phyloP scores from a whole-genome alignment of 1,140 invertebrate genomes.

The Colletes gigas region DNA sequence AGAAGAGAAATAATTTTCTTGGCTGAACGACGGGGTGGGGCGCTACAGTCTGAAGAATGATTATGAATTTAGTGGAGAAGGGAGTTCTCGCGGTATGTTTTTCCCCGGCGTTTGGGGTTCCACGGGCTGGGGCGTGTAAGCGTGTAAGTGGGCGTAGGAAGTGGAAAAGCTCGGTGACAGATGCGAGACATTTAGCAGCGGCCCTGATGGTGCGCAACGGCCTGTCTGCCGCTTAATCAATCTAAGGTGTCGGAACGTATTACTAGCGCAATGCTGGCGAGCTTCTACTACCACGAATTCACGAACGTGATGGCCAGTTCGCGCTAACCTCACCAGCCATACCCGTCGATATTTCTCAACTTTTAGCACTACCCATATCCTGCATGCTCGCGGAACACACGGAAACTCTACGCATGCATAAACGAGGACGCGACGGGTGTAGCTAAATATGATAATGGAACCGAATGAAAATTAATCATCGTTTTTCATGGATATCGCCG shows the following conservation, averaged over 20 bases:
- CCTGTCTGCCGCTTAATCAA: slow-evolving; percentile 73
- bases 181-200: slow-evolving; percentile 75
- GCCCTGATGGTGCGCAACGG: slow-evolving; percentile 60
- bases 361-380: background rate
- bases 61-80: slow-evolving; percentile 60
- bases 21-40: slow-evolving; percentile 28
- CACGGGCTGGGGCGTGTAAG: background rate
- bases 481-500: too few relatives aligned
- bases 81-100: slow-evolving; percentile 60
- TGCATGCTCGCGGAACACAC: too few relatives aligned
- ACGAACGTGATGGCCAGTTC: slow-evolving; percentile 1
- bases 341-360: background rate
- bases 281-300: slow-evolving; percentile 53
- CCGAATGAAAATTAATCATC: slow-evolving; percentile 4
- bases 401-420: background rate
- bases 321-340: background rate
- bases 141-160: slow-evolving; percentile 57
- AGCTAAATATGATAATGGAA: background rate
- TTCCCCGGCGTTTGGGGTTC: slow-evolving; percentile 44
- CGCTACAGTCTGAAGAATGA: slow-evolving; percentile 43
- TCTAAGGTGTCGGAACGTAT: slow-evolving; percentile 67
- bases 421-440: background rate
- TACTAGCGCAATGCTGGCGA: slow-evolving; percentile 39
- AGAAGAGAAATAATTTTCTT: slow-evolving; percentile 35
- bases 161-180: slow-evolving; percentile 73